A percentile compares a stretch with the other conserved stretches of the same genome.
phyloP scores from a whole-genome alignment of 2,888 invertebrate species.

The Tenthredo mesomela region DNA sequence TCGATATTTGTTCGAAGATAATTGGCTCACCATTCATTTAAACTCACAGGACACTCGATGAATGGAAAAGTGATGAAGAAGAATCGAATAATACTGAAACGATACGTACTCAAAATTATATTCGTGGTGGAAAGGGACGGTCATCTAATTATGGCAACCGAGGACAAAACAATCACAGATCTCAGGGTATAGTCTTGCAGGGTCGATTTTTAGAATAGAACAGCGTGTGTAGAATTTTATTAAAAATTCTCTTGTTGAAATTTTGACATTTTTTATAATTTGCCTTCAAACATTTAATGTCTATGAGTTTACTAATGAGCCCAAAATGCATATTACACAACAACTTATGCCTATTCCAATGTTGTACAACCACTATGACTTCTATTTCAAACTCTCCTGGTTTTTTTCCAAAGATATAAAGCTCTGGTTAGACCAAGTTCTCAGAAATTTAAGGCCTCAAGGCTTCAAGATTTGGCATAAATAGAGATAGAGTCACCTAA shows the following conservation, averaged over 20 bases:
- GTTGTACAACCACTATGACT: background rate
- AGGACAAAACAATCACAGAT: slow-evolving; percentile 35
- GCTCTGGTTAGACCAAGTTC: background rate
- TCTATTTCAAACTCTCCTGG: background rate
- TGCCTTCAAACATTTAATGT: background rate
- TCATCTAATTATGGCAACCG: slow-evolving; percentile 5
- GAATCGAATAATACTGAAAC: background rate
- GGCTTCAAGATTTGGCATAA: background rate
- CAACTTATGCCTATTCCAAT: background rate
- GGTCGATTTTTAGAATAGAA: background rate
- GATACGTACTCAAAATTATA: slow-evolving; percentile 26
- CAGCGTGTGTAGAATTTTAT: background rate
- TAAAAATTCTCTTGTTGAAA: background rate
- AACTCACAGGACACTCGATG: slow-evolving; percentile 24
- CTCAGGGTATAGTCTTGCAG: background rate
- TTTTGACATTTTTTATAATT: background rate
- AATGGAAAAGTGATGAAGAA: slow-evolving; percentile 44
- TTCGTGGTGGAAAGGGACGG: slow-evolving; percentile 17
- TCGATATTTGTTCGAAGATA: background rate
- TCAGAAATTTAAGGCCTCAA: background rate
- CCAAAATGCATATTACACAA: background rate
- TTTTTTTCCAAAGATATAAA: background rate
- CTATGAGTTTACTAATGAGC: background rate
- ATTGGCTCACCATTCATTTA: background rate
- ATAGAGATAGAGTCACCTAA: background rate